phyloP scores from a whole-genome alignment of 2,113 vertebrate species.

The Serilophus lunatus region DNA sequence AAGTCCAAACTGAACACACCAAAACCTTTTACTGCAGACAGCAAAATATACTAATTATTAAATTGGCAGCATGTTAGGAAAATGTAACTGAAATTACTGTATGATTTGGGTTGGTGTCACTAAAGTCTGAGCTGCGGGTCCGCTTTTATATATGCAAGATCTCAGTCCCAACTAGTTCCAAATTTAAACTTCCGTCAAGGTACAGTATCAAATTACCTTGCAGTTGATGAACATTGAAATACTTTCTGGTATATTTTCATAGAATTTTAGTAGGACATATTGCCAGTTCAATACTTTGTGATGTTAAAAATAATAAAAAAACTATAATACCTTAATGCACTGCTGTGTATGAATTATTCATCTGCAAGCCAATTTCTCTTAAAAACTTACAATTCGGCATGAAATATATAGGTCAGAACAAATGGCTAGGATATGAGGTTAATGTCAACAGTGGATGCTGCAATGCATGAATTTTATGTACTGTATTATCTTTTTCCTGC shows the following conservation, averaged over 20 bases:
- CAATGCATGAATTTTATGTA: neutral
- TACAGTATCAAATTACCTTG: neutral
- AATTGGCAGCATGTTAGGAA: neutral
- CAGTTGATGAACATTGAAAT: neutral
- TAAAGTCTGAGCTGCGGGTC: neutral
- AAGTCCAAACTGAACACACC: neutral
- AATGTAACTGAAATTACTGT: neutral
- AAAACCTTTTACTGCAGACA: neutral
- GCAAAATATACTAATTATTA: neutral
- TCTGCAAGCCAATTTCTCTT: neutral
- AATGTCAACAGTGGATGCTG: neutral
- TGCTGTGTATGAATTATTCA: neutral
- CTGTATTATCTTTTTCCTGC: neutral
- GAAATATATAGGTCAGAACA: neutral
- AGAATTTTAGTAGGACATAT: neutral
- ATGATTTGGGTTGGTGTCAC: neutral
- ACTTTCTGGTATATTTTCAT: neutral
- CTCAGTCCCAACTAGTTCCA: neutral
- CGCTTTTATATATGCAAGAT: neutral
- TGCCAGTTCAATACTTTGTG: neutral
- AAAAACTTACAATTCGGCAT: neutral
- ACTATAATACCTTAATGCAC: neutral
- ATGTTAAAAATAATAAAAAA: neutral
- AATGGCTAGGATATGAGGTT: neutral
- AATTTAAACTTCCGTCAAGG: neutral